Conservation (phyloP, 2,797 vertebrate species). For the Denticeps clupeoides region DNA sequence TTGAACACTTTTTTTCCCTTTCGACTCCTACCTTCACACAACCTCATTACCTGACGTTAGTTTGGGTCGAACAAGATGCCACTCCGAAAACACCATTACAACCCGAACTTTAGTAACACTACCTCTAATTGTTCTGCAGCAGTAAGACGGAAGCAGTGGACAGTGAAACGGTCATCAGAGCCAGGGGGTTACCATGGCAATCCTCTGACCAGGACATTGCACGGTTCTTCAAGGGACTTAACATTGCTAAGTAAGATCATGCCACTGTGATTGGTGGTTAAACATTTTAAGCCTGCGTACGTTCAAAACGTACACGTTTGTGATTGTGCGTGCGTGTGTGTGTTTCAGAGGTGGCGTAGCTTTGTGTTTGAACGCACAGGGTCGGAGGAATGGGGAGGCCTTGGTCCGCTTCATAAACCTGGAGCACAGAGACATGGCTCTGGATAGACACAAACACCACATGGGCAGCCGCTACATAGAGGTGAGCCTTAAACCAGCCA, state of each 20-base stretch:
- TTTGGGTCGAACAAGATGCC: too few relatives aligned
- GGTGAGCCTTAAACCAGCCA: slow-evolving; percentile 45
- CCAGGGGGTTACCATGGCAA: slow-evolving; percentile 90
- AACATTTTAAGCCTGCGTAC: neutral
- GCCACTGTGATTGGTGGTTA: neutral
- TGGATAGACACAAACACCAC: slow-evolving; percentile 93
- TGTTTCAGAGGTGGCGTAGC: slow-evolving; percentile 80
- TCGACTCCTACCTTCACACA: too few relatives aligned
- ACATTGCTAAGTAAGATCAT: slow-evolving; percentile 83
- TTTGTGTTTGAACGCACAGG: slow-evolving; percentile 88
- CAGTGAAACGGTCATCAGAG: slow-evolving; percentile 88
- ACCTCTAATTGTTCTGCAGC: slow-evolving; percentile 32
- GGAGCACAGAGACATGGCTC: slow-evolving; percentile 84
- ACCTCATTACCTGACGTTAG: too few relatives aligned
- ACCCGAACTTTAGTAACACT: neutral
- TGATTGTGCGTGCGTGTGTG: slow-evolving; percentile 17
- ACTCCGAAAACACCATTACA: too few relatives aligned
- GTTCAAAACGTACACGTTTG: neutral
- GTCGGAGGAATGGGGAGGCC: slow-evolving; percentile 87
- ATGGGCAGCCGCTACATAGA: slow-evolving; percentile 95
- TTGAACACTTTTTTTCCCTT: too few relatives aligned
- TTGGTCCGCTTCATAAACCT: slow-evolving; percentile 82
- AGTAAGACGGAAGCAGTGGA: slow-evolving; percentile 87
- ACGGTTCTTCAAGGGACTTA: slow-evolving; percentile 94
- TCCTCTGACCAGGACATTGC: slow-evolving; percentile 96